A percentile compares a stretch with the other conserved stretches of the same genome.
Evolutionary conservation across 1,140 invertebrate species (phyloP).

Genomic region (Drosophila rufa): DNA sequence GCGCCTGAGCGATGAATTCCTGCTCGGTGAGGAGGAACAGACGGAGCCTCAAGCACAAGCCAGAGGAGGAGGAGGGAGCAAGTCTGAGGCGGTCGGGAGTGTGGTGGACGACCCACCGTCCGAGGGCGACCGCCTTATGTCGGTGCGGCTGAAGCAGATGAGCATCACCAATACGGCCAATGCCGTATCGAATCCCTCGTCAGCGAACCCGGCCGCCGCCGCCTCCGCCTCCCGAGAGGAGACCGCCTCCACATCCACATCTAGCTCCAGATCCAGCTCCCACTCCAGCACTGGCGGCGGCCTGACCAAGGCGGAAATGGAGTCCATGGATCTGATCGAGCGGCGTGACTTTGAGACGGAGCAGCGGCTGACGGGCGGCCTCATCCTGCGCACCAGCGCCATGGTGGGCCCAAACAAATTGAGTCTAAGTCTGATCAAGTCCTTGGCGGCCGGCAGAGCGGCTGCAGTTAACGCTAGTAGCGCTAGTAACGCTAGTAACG

Average conservation of each 20-base stretch:
- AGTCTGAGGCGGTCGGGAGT: slow-evolving; percentile 43
- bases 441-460: slow-evolving; percentile 27
- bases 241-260: slow-evolving; percentile 44
- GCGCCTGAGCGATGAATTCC: slow-evolving; percentile 82
- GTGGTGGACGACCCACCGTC: slow-evolving; percentile 2
- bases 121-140: slow-evolving; percentile 68
- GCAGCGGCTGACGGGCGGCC: slow-evolving; percentile 78
- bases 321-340: slow-evolving; percentile 82
- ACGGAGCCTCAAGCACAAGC: slow-evolving; percentile 10
- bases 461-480: slow-evolving; percentile 14
- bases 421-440: slow-evolving; percentile 82
- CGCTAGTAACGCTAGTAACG: neutral
- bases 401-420: slow-evolving; percentile 71
- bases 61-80: slow-evolving; percentile 20
- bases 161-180: slow-evolving; percentile 71
- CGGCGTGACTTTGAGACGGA: slow-evolving; percentile 82
- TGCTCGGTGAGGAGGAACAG: slow-evolving; percentile 51
- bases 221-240: slow-evolving; percentile 8
- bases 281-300: slow-evolving; percentile 8
- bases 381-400: slow-evolving; percentile 72
- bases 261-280: slow-evolving; percentile 24
- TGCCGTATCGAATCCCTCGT: slow-evolving; percentile 23
- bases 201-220: slow-evolving; percentile 9
- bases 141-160: slow-evolving; percentile 80
- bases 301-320: slow-evolving; percentile 67